phyloP scores from a whole-genome alignment of 1,140 invertebrate genomes.

The Acromyrmex charruanus region DNA sequence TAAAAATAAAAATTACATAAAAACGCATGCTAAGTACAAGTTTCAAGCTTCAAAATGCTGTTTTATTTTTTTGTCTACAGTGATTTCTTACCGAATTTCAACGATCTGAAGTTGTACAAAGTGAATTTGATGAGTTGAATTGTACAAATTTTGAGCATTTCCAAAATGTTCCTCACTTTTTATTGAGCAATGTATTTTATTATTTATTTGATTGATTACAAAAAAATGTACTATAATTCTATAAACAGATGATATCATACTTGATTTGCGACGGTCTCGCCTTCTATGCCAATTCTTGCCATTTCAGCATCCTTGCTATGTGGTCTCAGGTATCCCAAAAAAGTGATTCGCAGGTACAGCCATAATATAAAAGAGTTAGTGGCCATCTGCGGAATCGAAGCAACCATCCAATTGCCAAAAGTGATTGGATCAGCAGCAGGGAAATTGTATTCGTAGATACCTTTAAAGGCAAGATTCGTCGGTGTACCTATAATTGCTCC shows the following conservation, averaged over 20 bases:
- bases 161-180: no score
- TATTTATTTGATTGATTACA: no score
- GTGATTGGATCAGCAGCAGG: conserved; percentile 87
- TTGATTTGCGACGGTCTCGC: conserved; percentile 88
- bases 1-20: no score
- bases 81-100: no score
- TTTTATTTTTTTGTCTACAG: no score
- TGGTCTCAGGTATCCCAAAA: conserved; percentile 91
- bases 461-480: conserved; percentile 95
- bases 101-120: no score
- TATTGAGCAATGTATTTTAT: no score
- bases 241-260: conserved; percentile 75
- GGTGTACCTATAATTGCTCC: conserved; percentile 95
- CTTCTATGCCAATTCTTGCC: conserved; percentile 86
- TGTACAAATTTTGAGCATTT: no score
- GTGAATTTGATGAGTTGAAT: no score
- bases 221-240: no score
- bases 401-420: conserved; percentile 92
- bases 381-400: conserved; percentile 89
- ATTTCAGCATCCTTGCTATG: conserved; percentile 88
- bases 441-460: conserved; percentile 89
- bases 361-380: conserved; percentile 91
- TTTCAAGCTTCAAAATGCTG: no score
- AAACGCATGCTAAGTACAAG: no score
- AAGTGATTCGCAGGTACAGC: conserved; percentile 90